Conservation (phyloP, 2,113 vertebrate species). For the Archocentrus centrarchus region DNA sequence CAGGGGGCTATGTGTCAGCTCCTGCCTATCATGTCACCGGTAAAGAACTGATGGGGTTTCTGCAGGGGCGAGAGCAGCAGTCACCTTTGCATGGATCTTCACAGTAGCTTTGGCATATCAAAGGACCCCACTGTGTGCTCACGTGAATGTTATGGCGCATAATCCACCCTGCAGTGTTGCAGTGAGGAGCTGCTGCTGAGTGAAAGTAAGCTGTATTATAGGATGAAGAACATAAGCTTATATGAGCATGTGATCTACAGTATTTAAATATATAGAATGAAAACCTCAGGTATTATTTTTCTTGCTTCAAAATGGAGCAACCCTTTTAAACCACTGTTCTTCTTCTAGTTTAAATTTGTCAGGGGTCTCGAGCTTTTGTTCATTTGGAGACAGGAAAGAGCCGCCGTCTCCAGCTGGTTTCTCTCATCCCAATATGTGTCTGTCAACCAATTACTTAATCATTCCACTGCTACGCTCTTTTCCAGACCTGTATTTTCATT, state of each 20-base stretch:
- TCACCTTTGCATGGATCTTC: slow-evolving; percentile 15
- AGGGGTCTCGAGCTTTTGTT: neutral
- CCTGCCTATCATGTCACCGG: slow-evolving; percentile 26
- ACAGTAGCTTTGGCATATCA: slow-evolving; percentile 18
- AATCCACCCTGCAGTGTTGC: neutral
- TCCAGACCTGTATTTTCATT: neutral
- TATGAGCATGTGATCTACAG: neutral
- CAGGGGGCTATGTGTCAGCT: slow-evolving; percentile 44
- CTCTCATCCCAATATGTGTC: slow-evolving; percentile 24
- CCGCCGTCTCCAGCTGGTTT: slow-evolving; percentile 12
- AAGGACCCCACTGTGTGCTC: slow-evolving; percentile 7
- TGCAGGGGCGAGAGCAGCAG: slow-evolving; percentile 28
- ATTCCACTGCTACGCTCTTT: neutral
- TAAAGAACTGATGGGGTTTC: slow-evolving; percentile 7
- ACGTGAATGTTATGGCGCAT: slow-evolving; percentile 1
- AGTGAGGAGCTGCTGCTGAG: neutral
- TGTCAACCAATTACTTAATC: slow-evolving; percentile 49
- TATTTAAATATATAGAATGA: neutral
- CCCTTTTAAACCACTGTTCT: neutral
- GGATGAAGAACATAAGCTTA: neutral
- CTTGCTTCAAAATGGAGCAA: neutral
- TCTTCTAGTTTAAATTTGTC: slow-evolving; percentile 5
- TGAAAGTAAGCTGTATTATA: neutral
- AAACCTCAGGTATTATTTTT: neutral
- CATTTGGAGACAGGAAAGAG: slow-evolving; percentile 12